Base-by-base conservation (phyloP, 23 tunicate species). In the Botrylloides violaceus region DNA sequence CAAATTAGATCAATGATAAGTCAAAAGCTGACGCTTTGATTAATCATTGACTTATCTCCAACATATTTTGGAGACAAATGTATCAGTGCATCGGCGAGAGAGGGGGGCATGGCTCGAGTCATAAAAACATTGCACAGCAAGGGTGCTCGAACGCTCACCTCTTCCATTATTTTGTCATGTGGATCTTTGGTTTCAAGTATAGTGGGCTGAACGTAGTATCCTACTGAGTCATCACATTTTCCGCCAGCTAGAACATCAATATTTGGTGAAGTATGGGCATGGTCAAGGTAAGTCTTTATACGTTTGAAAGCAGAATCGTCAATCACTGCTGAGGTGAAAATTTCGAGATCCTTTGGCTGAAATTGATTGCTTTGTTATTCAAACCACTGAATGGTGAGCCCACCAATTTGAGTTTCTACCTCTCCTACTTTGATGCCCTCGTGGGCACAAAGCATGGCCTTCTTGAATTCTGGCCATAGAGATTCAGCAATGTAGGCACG, bases 161-260 rank as follows among this genome's bases (percentile, higher is more conserved):
- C 99, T 82, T 79, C 29, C 96, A 95, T 82, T 18, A 89, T 61
- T 49, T 76, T 78, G 53, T 82, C 84, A 24, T 87, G 34, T 26
- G 87, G 83, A 53, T 87, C 79, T 9, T 66, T 79, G 66, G 84
- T 72, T 28, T 75, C 61, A 4, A 95, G 77, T 22, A 95, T 95
- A 0, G 99, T 95, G 20, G 99, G 99, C 48, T 95, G 72, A 23
- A 95, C 92, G 64, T 78, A 95, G 64, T 78, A 95, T 22, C 99
- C 99, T n/a, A 58, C 77, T 12, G 86, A 78, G 33, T 84, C 85
- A 70, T 95, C 96, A 59, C 91, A 87, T 3, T 70, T 70, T 2
- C 99, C 99, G 24, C 99, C 99, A 34, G 99, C 99, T 15, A 95
- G 62, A 6, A 95, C 89, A 31, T 84, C 87, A 32, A 84, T 76